Evolutionary conservation across 2,797 vertebrate genomes (phyloP).

Genomic region (Acestrorhynchus altus): DNA sequence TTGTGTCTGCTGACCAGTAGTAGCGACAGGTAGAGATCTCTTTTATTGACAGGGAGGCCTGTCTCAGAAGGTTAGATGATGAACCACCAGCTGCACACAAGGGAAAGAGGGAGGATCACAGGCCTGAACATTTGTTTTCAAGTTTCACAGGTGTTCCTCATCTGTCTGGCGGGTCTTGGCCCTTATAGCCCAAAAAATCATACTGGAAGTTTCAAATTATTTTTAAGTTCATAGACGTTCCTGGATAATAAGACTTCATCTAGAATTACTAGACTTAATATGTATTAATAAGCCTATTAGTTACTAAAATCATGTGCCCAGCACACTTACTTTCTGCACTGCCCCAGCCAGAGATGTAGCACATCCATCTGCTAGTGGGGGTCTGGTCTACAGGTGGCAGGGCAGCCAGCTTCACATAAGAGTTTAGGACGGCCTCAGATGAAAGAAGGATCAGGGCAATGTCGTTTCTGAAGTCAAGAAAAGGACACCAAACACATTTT

Average conservation of each 20-base stretch:
- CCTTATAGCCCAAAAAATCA: too few relatives aligned
- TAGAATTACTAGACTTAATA: too few relatives aligned
- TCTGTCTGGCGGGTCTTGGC: too few relatives aligned
- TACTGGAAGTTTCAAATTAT: too few relatives aligned
- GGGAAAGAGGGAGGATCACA: background rate
- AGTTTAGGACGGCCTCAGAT: conserved; percentile 76
- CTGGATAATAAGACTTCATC: too few relatives aligned
- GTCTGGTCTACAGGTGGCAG: conserved; percentile 77
- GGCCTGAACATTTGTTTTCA: background rate
- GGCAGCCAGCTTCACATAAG: conserved; percentile 77
- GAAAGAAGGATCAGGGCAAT: conserved; percentile 86
- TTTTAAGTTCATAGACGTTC: too few relatives aligned
- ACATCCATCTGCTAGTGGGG: conserved; percentile 81
- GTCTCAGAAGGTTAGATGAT: conserved; percentile 79
- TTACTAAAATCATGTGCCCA: too few relatives aligned
- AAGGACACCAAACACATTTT: background rate
- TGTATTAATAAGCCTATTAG: too few relatives aligned
- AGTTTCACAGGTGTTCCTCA: background rate
- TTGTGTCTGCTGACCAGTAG: conserved; percentile 84
- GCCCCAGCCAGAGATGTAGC: conserved; percentile 91
- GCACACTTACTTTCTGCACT: conserved; percentile 83
- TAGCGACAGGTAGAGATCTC: conserved; percentile 74
- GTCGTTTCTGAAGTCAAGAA: conserved; percentile 79
- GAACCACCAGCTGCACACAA: conserved; percentile 73
- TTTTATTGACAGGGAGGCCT: conserved; percentile 84